Evolutionary conservation across 2,888 invertebrate genomes (phyloP).

Genomic region (Galerucella calmariensis): DNA sequence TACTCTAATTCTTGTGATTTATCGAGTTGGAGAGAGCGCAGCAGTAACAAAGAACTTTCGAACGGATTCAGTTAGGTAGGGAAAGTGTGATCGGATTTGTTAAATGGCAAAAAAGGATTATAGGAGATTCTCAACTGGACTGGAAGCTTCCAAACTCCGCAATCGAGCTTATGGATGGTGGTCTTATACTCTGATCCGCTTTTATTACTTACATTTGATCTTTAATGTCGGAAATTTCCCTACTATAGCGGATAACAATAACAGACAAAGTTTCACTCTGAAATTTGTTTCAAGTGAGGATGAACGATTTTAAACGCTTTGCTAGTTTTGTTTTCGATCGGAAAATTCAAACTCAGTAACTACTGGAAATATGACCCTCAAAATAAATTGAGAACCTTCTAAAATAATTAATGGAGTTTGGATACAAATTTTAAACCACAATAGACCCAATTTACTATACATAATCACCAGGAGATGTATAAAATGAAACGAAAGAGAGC

Average conservation of each 20-base stretch:
- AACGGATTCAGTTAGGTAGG: conserved; percentile 55
- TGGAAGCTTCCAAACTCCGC: conserved; percentile 52
- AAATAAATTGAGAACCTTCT: neutral
- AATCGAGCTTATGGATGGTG: conserved; percentile 54
- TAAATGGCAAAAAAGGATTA: conserved; percentile 63
- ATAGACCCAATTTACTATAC: too few species aligned
- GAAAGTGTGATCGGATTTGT: conserved; percentile 63
- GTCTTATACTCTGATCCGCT: conserved; percentile 52
- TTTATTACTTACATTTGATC: conserved; percentile 50
- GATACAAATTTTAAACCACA: neutral
- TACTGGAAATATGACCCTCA: neutral
- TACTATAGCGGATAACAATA: conserved; percentile 34
- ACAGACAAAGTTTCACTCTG: conserved; percentile 27
- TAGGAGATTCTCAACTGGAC: conserved; percentile 56
- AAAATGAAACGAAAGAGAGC: too few species aligned
- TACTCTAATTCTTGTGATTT: conserved; percentile 35
- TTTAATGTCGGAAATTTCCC: conserved; percentile 40
- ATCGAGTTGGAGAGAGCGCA: conserved; percentile 17
- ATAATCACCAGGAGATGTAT: too few species aligned
- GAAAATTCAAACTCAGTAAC: conserved; percentile 9
- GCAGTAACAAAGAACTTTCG: conserved; percentile 47
- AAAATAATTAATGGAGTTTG: neutral
- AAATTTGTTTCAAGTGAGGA: conserved; percentile 25
- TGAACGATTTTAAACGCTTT: conserved; percentile 19
- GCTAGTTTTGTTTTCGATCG: conserved; percentile 12